Percentiles rank a stretch among this genome's conserved stretches.
Conservation (phyloP, 2,113 vertebrate species). For the Hippocampus abdominalis region DNA sequence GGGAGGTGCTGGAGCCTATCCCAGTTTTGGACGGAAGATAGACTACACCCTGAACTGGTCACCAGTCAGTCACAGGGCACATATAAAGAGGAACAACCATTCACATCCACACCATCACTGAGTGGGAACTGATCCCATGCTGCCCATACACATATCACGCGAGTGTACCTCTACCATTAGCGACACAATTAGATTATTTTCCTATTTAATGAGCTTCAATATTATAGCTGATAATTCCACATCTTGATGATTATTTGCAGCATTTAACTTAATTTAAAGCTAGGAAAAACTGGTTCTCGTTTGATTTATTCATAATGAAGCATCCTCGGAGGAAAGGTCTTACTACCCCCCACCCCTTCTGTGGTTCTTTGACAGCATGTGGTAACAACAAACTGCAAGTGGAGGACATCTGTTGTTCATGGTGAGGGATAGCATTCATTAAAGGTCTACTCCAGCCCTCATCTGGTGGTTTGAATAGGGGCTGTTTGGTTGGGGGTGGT, state of each 20-base stretch:
- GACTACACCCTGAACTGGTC: too few relatives aligned
- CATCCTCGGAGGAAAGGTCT: not conserved
- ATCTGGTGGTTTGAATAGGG: conserved; percentile 70
- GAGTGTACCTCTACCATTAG: too few relatives aligned
- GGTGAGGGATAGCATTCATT: conserved; percentile 63
- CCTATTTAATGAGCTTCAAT: not conserved
- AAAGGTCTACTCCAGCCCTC: conserved; percentile 65
- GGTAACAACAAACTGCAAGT: conserved; percentile 26
- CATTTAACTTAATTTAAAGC: not conserved
- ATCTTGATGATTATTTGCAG: not conserved
- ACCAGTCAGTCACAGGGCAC: too few relatives aligned
- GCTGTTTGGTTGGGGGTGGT: conserved; percentile 21
- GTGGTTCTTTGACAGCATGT: not conserved
- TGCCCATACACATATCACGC: too few relatives aligned
- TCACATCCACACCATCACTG: too few relatives aligned
- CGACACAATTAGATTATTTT: not conserved
- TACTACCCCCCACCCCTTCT: not conserved
- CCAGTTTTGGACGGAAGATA: too few relatives aligned
- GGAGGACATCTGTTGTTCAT: conserved; percentile 28
- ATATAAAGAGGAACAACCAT: too few relatives aligned
- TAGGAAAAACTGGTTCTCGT: not conserved
- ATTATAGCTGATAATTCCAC: not conserved
- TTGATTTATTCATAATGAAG: not conserved
- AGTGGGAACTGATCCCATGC: too few relatives aligned
- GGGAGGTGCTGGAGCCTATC: too few relatives aligned